Evolutionary conservation across 2,113 vertebrate species (phyloP).

Genomic region (Lagopus leucura): DNA sequence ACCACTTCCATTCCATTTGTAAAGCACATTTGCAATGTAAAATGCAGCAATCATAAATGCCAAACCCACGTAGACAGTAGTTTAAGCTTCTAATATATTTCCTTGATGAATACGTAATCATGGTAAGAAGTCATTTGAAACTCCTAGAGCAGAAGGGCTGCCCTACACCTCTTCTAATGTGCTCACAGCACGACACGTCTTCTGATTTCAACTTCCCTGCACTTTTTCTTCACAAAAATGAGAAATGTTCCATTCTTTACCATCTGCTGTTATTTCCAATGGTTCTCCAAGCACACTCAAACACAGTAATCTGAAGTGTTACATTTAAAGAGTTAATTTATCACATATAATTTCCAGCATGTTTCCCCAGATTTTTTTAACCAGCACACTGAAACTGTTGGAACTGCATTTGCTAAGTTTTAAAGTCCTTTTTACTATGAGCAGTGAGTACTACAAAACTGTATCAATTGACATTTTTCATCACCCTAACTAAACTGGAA

Average conservation of each 20-base stretch:
- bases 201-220: background rate
- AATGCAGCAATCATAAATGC: background rate
- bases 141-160: background rate
- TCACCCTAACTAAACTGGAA: background rate
- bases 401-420: background rate
- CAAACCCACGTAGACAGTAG: background rate
- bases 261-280: background rate
- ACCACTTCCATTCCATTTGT: background rate
- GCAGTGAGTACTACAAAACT: background rate
- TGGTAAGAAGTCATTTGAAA: background rate
- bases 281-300: background rate
- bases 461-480: background rate
- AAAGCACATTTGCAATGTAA: background rate
- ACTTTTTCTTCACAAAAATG: background rate
- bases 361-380: background rate
- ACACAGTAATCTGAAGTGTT: background rate
- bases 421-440: background rate
- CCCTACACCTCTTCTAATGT: background rate
- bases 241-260: background rate
- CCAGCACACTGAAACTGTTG: background rate
- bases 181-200: rapidly evolving
- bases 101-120: background rate
- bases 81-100: background rate
- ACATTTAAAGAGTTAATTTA: background rate
- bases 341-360: background rate